Evolutionary conservation across 2,797 vertebrate genomes (phyloP).

Genomic region (Anniella stebbinsi): DNA sequence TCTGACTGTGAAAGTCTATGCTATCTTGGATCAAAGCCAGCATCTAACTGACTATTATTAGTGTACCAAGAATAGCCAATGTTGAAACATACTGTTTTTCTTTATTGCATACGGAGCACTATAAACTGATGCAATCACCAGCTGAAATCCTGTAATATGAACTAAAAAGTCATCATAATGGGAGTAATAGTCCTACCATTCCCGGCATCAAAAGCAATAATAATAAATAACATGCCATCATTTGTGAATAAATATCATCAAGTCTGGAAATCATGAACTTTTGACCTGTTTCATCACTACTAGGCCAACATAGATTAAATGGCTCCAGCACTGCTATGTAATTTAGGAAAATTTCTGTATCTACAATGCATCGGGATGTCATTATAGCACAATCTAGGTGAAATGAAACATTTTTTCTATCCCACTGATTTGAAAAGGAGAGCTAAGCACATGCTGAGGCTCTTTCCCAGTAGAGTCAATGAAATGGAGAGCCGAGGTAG

Average conservation of each 20-base stretch:
- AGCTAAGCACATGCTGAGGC: neutral
- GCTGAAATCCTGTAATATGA: neutral
- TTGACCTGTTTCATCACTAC: neutral
- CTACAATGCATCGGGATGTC: neutral
- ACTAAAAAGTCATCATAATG: neutral
- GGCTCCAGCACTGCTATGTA: neutral
- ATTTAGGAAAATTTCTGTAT: neutral
- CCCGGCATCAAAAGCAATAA: neutral
- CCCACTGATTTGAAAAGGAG: neutral
- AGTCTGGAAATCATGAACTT: neutral
- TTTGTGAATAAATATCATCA: neutral
- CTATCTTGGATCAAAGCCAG: slow-evolving; percentile 7
- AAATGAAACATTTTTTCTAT: neutral
- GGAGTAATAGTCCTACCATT: neutral
- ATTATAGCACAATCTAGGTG: neutral
- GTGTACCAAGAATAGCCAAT: neutral
- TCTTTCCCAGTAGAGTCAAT: neutral
- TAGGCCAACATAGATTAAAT: neutral
- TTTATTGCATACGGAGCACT: neutral
- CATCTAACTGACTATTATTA: neutral
- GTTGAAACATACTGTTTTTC: neutral
- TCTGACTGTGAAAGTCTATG: neutral
- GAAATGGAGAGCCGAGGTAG: neutral
- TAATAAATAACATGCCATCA: neutral
- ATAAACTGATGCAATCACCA: neutral